phyloP scores from a whole-genome alignment of 2,797 vertebrate genomes.

The Gambusia yucatana region DNA sequence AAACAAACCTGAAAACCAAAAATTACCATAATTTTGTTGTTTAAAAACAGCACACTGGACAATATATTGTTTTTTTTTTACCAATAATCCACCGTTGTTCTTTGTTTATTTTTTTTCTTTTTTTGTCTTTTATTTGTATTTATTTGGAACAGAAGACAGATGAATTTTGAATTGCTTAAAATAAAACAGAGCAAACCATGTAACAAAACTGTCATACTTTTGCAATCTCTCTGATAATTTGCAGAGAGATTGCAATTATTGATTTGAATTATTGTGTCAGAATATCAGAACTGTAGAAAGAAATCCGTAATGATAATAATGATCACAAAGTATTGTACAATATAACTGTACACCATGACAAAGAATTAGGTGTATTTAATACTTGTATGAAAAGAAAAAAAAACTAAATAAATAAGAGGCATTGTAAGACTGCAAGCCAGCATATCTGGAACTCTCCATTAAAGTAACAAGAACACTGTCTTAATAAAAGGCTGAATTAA shows the following conservation, averaged over 20 bases:
- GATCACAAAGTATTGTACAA: constrained; percentile 72
- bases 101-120: constrained; percentile 46
- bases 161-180: constrained; percentile 63
- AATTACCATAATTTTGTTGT: neutral
- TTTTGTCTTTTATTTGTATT: constrained; percentile 69
- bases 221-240: constrained; percentile 58
- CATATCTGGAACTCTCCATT: constrained; percentile 30
- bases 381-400: constrained; percentile 44
- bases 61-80: constrained; percentile 23
- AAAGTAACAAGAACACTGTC: constrained; percentile 49
- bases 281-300: constrained; percentile 48
- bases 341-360: constrained; percentile 70
- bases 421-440: constrained; percentile 39
- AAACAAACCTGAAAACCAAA: neutral
- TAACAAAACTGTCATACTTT: constrained; percentile 52
- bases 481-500: constrained; percentile 37
- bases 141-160: constrained; percentile 61
- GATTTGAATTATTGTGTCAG: constrained; percentile 72
- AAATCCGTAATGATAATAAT: constrained; percentile 56
- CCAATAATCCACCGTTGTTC: constrained; percentile 46
- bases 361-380: constrained; percentile 64
- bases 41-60: neutral
- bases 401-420: constrained; percentile 31
- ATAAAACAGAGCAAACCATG: constrained; percentile 69
- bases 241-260: constrained; percentile 52